Evolutionary conservation across 2,113 vertebrate species (phyloP).

Genomic region (Platanista minor): DNA sequence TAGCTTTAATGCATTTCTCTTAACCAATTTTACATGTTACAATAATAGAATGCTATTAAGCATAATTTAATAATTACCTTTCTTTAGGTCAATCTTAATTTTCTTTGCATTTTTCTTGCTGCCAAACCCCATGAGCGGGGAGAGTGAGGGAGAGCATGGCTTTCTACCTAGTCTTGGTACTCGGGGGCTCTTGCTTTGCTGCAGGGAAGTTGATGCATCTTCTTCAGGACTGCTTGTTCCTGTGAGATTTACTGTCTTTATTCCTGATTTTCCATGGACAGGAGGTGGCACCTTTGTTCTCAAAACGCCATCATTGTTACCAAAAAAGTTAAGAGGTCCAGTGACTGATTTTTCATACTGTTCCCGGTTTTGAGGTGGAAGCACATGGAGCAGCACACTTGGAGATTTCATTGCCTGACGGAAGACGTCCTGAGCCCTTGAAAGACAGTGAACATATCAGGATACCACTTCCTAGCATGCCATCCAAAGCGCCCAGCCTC

Average conservation of each 20-base stretch:
- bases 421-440: slow-evolving; percentile 94
- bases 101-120: slow-evolving; percentile 90
- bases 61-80: slow-evolving; percentile 86
- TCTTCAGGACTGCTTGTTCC: slow-evolving; percentile 69
- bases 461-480: fast-evolving
- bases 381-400: slow-evolving; percentile 85
- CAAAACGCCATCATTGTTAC: slow-evolving; percentile 76
- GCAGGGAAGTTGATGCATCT: slow-evolving; percentile 48
- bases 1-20: slow-evolving; percentile 69
- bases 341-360: slow-evolving; percentile 92
- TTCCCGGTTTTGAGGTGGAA: slow-evolving; percentile 88
- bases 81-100: slow-evolving; percentile 94
- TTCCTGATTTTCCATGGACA: slow-evolving; percentile 82
- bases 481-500: no score
- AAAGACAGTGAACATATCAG: neutral
- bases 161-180: slow-evolving; percentile 82
- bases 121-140: slow-evolving; percentile 85
- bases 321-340: slow-evolving; percentile 82
- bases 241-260: slow-evolving; percentile 78
- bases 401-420: slow-evolving; percentile 93
- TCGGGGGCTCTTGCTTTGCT: slow-evolving; percentile 78
- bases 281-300: slow-evolving; percentile 85
- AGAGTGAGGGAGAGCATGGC: slow-evolving; percentile 83
- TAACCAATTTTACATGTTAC: slow-evolving; percentile 62
- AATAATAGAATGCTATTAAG: slow-evolving; percentile 64